Base-by-base conservation (phyloP, 2,888 invertebrate species). In the Nomada lathburiana region DNA sequence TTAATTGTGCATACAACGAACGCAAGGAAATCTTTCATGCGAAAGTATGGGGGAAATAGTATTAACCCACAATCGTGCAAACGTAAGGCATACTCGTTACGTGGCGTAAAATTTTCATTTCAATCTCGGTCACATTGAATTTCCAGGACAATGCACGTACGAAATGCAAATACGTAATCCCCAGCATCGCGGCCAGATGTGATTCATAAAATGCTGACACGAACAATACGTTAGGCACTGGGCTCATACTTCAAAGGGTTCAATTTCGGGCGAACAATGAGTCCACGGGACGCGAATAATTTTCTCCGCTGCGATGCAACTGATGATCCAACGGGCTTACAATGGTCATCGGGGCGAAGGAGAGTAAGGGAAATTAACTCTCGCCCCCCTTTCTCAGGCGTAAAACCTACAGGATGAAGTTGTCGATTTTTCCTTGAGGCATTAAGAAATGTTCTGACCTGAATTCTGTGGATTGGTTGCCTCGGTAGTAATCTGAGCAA, bases 401-500 rank as follows among this genome's bases (percentile, higher is more conserved):
- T 3, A 7, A 47, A 13, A 18, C 26, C 13, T 53, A 57, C 36
- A 16, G 36, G 47, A 75, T 9, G 29, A 52, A 26, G 52, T 63
- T 20, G 76, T 47, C 72, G 50, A 80, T 73, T 60, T 69, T 20
- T 2, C 2, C 50, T 63, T 75, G 53, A 13, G 26, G 63, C 57
- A n/a, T 64, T 67, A 23, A 75, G 70, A 79, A 82, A 87, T 82
- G 77, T 78, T 85, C 85, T 73, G 89, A 89, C 86, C 89, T 77
- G 86, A 86, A 90, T 90, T 81, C 84, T 36, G 55, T 62, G 81
- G 86, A 88, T 85, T 82, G 83, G 83, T 78, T 85, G 74, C 74
- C 70, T 80, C 82, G 82, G 87, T 89, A 87, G 84, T 76, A 77
- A 65, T 53, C 20, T 7, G 64, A 53, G 44, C 67, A 73, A 80